These are phyloP conservation scores for Silurus meridionalis DNA, from an alignment of 2,113 vertebrate genomes.

Conservation along the genomic window DNA sequence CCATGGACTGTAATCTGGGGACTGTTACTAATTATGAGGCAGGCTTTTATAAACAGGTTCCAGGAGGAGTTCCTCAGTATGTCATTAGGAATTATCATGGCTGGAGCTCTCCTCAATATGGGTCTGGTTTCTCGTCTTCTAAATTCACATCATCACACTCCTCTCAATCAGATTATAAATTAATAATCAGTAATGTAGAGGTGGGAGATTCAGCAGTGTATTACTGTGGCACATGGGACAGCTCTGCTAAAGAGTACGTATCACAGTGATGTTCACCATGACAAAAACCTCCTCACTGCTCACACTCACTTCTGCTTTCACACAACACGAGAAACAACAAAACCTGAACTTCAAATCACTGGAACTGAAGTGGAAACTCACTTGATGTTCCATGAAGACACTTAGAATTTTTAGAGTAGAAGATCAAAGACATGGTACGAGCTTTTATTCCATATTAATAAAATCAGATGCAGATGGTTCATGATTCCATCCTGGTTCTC, in stretches of 20 bases:
- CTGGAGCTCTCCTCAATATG: not conserved
- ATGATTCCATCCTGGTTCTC: no score
- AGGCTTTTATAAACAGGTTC: no score
- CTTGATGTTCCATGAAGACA: no score
- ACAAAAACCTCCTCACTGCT: conserved; percentile 20
- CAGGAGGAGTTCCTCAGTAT: not conserved
- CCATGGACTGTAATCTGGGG: no score
- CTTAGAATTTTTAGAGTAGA: no score
- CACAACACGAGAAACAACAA: no score
- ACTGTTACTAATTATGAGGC: no score
- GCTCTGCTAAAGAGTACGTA: fast-evolving
- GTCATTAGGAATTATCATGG: not conserved
- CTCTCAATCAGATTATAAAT: conserved; percentile 41
- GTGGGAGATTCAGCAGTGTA: conserved; percentile 60
- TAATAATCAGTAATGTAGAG: conserved; percentile 56
- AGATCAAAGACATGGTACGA: no score
- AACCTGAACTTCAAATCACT: no score
- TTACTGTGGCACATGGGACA: conserved; percentile 49
- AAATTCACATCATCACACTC: conserved; percentile 30
- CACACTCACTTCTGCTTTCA: not conserved
- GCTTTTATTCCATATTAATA: no score
- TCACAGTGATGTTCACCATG: conserved; percentile 58
- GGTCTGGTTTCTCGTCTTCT: conserved; percentile 33
- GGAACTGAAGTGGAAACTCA: no score
- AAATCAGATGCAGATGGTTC: no score